Base-by-base conservation (phyloP, 2,888 invertebrate genomes). In the Leptinotarsa peninsularis region DNA sequence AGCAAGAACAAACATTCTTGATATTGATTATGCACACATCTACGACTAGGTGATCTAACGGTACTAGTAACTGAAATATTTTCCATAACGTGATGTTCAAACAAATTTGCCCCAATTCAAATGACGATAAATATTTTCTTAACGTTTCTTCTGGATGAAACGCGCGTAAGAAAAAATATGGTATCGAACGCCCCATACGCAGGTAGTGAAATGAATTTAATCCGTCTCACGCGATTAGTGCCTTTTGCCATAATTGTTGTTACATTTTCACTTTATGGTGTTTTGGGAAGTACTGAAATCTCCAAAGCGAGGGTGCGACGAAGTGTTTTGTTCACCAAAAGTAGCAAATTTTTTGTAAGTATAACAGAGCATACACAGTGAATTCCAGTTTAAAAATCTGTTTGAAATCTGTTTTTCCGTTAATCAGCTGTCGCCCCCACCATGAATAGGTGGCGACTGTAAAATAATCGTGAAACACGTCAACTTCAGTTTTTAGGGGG, bases 321-420 rank as follows among this genome's bases (percentile, higher is more conserved):
- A 75, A 87, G 83, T 81, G 85, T 88, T 2, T 80, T 88, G 50
- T 89, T 89, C 77, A 86, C 84, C 10, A 88, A 88, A 82, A 88
- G 87, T 78, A 87, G 87, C 72, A 88, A 88, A 84, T 84, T 87
- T 81, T 89, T 88, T 78, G 89, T 89, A 82, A 87, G 88, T 88
- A 81, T 74, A n/a, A 10, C 18, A 10, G 10, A 10, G 43, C 43
- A 43, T 43, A 43, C 13, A 43, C 43, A 43, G 43, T 2, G 43
- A 0, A 52, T 52, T 52, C 0, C n/a, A 52, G 4, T 52, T 52
- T 1, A 17, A 17, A 15, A 21, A 21, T 21, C 21, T 4, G 21
- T 21, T 21, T 21, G 4, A 15, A 21, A 21, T 21, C 21, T 4
- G 21, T 21, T 21, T 21, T 14, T 49, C 49, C 0, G 49, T 49